Percentiles rank a stretch among this genome's conserved stretches.
Conservation (phyloP, 1,140 invertebrate species). For the Drosophila chauvacae region DNA sequence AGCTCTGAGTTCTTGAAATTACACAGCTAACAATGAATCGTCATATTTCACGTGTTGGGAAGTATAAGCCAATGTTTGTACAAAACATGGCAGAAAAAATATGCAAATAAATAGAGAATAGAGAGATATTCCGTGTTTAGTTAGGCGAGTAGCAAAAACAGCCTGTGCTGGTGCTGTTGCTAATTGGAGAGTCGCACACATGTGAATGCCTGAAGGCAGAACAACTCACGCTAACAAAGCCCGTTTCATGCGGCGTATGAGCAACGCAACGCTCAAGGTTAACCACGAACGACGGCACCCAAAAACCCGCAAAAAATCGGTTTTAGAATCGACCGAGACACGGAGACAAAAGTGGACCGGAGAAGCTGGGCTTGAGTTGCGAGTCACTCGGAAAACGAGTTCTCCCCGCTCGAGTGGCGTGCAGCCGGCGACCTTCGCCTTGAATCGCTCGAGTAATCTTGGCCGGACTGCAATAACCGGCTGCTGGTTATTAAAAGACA, state of each 20-base stretch:
- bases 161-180: constrained; percentile 36
- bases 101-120: constrained; percentile 38
- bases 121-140: constrained; percentile 43
- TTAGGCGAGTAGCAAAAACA: constrained; percentile 35
- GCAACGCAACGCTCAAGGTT: constrained; percentile 60
- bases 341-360: constrained; percentile 14
- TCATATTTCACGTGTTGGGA: not conserved
- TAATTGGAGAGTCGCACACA: constrained; percentile 54
- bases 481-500: constrained; percentile 16
- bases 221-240: constrained; percentile 45
- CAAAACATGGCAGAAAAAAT: constrained; percentile 23
- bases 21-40: not conserved
- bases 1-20: constrained; percentile 4
- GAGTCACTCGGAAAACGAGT: constrained; percentile 36
- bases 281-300: constrained; percentile 35
- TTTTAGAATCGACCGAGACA: constrained; percentile 46
- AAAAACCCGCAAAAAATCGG: constrained; percentile 34
- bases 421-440: constrained; percentile 52
- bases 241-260: constrained; percentile 53
- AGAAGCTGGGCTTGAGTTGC: constrained; percentile 58
- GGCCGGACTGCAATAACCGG: constrained; percentile 41
- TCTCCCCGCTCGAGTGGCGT: constrained; percentile 39
- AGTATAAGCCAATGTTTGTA: constrained; percentile 14
- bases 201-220: constrained; percentile 37
- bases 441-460: constrained; percentile 44